Evolutionary conservation across 2,797 vertebrate species (phyloP), one percentile per base, ranked within the genome.

Genomic region (Otolemur crassicaudatus): DNA sequence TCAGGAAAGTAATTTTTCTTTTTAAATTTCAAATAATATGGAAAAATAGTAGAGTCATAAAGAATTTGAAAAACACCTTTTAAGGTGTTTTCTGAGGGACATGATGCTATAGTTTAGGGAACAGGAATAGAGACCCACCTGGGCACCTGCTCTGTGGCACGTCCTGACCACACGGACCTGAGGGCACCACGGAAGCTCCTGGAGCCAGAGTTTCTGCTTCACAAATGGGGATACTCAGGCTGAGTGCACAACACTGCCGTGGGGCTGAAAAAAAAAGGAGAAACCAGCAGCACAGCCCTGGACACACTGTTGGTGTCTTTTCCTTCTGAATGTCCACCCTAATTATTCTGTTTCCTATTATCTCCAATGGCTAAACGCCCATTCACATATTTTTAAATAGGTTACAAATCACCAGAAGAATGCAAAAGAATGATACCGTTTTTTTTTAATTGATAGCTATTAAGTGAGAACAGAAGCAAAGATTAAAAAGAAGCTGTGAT

Each of bases 311-410:
- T 75, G 72, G 7, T 31, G 17, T 37, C 34, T 31, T 17, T 85
- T 40, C 56, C 1, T n/a, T 73, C 12, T 53, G 7, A 61, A 25
- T 58, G 81, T 67, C 88, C 49, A 86, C 23, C 6, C 1, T 84
- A 61, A 73, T 25, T 79, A 73, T 22, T 87, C 8, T 73, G 22
- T 40, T 85, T 82, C 20, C 1, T 11, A 65, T 88, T 90, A 19
- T 75, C 11, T 91, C 8, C 91, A 83, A 82, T 2, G 91, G 91
- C 2, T 56, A 91, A 96, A 49, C 69, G 40, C 73, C 31, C 73
- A 67, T 60, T 91, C 7, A 60, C n/a, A 53, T 86, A 87, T 60
- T 91, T 81, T 80, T 61, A 56, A 93, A 14, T 90, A 77, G 40
- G 4, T 69, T 89, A 79, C 56, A 61, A 82, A 60, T 91, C 91